These are phyloP conservation scores for Tachystola acroxantha DNA, from an alignment of 2,888 invertebrate genomes.

Conservation along the genomic window DNA sequence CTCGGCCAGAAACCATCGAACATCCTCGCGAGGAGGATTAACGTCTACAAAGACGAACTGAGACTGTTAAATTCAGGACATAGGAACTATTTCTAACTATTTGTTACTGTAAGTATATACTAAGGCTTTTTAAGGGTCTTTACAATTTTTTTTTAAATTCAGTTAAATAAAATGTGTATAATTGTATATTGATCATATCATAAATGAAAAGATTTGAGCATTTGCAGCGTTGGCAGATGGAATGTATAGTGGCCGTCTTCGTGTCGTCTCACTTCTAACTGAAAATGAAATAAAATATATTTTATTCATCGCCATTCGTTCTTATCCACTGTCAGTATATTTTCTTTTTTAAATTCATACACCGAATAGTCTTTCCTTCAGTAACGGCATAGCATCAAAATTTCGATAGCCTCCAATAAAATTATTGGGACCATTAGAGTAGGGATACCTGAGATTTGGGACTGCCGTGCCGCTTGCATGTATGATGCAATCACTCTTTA, in stretches of 20 bases:
- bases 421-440: too few relatives aligned
- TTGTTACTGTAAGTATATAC: neutral
- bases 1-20: slow-evolving; percentile 44
- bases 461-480: too few relatives aligned
- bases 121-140: neutral
- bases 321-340: too few relatives aligned
- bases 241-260: slow-evolving; percentile 49
- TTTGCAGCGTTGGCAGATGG: slow-evolving; percentile 46
- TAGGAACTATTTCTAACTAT: neutral
- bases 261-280: slow-evolving; percentile 50
- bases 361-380: too few relatives aligned
- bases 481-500: too few relatives aligned
- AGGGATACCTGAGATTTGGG: too few relatives aligned
- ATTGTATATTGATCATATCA: neutral
- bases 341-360: too few relatives aligned
- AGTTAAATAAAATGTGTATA: neutral
- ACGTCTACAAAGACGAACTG: slow-evolving; percentile 27
- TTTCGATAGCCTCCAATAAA: too few relatives aligned
- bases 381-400: too few relatives aligned
- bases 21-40: slow-evolving; percentile 48
- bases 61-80: neutral
- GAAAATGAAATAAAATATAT: slow-evolving; percentile 21
- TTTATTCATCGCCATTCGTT: too few relatives aligned
- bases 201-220: slow-evolving; percentile 9
- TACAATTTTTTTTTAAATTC: neutral